A percentile compares a stretch with the other conserved stretches of the same genome.
These are phyloP conservation scores for Galeopsomyia nigrocyanea DNA, from an alignment of 2,888 invertebrate species.

Conservation along the genomic window DNA sequence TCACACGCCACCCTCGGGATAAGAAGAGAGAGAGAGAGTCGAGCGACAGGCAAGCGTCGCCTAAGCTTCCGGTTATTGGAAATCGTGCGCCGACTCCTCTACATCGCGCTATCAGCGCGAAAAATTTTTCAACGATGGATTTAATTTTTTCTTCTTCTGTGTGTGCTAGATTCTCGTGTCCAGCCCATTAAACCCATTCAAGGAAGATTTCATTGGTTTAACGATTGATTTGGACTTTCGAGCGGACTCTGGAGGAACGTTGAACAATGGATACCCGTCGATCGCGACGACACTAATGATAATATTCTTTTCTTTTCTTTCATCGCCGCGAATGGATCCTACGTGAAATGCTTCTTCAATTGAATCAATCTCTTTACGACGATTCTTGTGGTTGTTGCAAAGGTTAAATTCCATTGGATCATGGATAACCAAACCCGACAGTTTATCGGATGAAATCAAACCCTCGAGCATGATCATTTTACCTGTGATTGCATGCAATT, in stretches of 20 bases:
- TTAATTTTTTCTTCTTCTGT: conserved; percentile 34
- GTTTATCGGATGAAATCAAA: no score
- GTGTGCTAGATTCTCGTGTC: conserved; percentile 13
- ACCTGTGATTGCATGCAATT: no score
- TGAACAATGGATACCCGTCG: background rate
- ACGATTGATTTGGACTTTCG: conserved; percentile 33
- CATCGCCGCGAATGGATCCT: background rate
- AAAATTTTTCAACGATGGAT: conserved; percentile 13
- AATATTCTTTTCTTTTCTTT: background rate
- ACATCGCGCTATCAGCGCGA: conserved; percentile 18
- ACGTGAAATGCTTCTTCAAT: no score
- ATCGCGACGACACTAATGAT: background rate
- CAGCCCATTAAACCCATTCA: conserved; percentile 37
- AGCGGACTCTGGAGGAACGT: background rate
- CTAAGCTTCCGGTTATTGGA: conserved; percentile 54
- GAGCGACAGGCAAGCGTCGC: background rate
- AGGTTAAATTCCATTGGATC: no score
- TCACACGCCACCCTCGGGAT: conserved; percentile 16
- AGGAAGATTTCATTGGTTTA: background rate
- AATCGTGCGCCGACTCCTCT: conserved; percentile 51
- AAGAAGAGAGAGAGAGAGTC: background rate
- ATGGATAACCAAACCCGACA: no score
- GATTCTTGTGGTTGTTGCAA: no score
- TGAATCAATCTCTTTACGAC: no score
- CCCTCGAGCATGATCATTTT: no score